These are phyloP conservation scores for Pelusios castaneus DNA, from an alignment of 2,113 vertebrate species.

Conservation along the genomic window DNA sequence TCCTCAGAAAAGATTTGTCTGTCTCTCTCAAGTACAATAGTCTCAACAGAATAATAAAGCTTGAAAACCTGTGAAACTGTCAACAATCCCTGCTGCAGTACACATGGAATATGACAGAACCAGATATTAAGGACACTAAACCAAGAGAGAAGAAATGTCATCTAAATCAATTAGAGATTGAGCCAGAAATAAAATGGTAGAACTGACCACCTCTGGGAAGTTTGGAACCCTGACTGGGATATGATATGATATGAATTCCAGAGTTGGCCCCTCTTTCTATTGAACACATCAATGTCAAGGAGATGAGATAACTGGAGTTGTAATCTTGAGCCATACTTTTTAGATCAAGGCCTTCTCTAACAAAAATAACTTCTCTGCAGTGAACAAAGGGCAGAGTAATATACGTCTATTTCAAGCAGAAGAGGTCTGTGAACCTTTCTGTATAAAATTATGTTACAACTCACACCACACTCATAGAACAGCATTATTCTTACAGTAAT, in stretches of 20 bases:
- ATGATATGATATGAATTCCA: background rate
- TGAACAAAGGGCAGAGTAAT: background rate
- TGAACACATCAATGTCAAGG: background rate
- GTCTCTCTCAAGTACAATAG: background rate
- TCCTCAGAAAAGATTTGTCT: background rate
- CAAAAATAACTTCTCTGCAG: background rate
- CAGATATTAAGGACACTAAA: background rate
- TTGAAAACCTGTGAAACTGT: background rate
- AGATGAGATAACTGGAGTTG: background rate
- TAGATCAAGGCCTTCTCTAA: background rate
- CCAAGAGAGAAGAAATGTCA: background rate
- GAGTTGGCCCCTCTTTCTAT: background rate
- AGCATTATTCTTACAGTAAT: background rate
- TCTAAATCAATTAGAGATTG: background rate
- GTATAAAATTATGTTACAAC: background rate
- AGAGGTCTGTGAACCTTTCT: background rate
- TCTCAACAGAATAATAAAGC: background rate
- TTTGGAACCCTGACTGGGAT: accelerated
- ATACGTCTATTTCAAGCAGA: background rate
- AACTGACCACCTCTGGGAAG: accelerated
- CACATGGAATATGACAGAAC: background rate
- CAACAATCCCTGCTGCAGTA: background rate
- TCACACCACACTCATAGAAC: background rate
- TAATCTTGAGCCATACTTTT: background rate
- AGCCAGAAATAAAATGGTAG: background rate